Evolutionary conservation across 2,113 vertebrate genomes (phyloP), one percentile per base, ranked within the genome.

Genomic region (Petrocephalus zakoni): DNA sequence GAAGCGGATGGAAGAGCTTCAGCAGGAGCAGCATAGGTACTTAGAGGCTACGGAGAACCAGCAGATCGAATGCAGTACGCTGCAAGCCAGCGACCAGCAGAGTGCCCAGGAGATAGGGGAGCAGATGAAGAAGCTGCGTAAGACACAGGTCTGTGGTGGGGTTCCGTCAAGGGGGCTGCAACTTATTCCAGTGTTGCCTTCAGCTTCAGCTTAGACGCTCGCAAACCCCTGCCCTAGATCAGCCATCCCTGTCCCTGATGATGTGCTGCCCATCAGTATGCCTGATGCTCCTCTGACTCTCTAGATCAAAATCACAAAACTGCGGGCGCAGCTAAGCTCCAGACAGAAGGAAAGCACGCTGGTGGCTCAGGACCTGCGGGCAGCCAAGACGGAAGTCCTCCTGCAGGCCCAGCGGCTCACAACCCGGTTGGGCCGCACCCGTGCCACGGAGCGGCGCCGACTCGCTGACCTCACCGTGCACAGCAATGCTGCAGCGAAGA

Each of bases 121-220:
- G 0, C 96, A 97, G 91, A 92, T 93, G 29, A 96, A 92, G 90
- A 97, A 91, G 91, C 92, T 97, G 89, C 96, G 95, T 91, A 96
- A 92, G 82, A 92, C 97, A 5, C 96, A 97, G 96, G 97, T 98
- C 9, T 88, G 89, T 46, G 25, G 21, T 29, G 87, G 55, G 61
- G 56, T 34, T 34, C 0, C 42, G 6, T 75, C 6, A 10, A n/a
- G 72, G 72, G 68, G 29, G 68, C 68, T 75, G 29, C 15, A 29
- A 7, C 5, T 78, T 42, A 68, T 68, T 19, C 17, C 72, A 78
- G 72, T 42, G 72, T 42, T 78, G 72, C 34, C 17, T 78, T 78
- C 72, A 42, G 15, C 34, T 78, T 78, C 34, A 42, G 5, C 17
- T 75, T 75, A 13, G 25, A 37, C 4, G 5, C 15, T 75, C 13